Evolutionary conservation across 2,113 vertebrate genomes (phyloP), one percentile per base, ranked within the genome.

Genomic region (Benitochromis conjunctus): DNA sequence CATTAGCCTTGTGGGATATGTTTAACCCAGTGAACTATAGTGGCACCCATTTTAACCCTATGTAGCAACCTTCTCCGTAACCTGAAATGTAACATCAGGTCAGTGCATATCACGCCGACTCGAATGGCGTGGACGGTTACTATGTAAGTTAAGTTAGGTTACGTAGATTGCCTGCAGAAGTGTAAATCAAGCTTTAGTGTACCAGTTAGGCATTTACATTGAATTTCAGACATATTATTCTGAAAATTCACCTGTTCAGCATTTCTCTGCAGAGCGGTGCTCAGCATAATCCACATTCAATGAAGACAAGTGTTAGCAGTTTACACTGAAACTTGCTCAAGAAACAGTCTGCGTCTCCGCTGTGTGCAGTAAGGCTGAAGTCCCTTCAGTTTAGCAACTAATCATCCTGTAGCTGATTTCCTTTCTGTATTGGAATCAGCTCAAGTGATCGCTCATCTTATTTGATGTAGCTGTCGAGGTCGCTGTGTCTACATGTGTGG

Each of bases 11-110:
- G 31, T n/a, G 60, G 60, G 31, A 64, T 64, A 1, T 64, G 12
- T 12, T 64, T 31, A 64, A 64, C 60, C 31, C 18, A 64, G 11
- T 2, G 0, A 64, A 36, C 18, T 64, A n/a, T n/a, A 64, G 18
- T 36, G 31, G 5, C 1, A 34, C 58, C 18, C 58, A 12, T 6
- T 0, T 62, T 0, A 19, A 34, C 29, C 58, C 0, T 16, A 19
- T 62, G 58, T 62, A 29, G 1, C 58, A 34, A 62, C 58, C 58
- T 62, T 19, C 58, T 34, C 5, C 16, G 5, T 62, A 34, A 62
- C 58, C 58, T 34, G 58, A 62, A 34, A 62, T 62, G 58, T 62
- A 62, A 19, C 3, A 0, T 62, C 34, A 16, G 9, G 9, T 62
- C 29, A 62, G 9, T 16, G 13, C 43, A 48, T 34, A 34, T 62